Percentiles rank a stretch among this genome's conserved stretches.
These are phyloP conservation scores for Naso thynnoides DNA, from an alignment of 2,797 vertebrate genomes.

Conservation along the genomic window DNA sequence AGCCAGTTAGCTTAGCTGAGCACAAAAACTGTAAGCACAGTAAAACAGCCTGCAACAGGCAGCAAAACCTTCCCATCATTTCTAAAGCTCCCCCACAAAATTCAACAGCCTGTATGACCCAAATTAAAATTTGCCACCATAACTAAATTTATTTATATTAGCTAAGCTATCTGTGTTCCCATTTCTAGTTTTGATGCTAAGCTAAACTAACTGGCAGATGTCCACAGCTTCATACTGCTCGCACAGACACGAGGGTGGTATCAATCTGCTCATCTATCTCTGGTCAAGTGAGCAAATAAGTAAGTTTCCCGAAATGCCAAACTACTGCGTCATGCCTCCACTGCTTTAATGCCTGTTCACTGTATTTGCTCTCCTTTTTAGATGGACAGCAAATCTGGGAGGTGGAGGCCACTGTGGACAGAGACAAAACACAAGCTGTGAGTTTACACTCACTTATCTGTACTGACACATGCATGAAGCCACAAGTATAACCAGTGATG, in stretches of 20 bases:
- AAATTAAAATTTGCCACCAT: not conserved
- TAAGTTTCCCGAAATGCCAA: not conserved
- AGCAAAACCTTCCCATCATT: not conserved
- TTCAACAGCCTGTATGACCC: not conserved
- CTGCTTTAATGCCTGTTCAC: not conserved
- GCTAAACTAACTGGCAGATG: not conserved
- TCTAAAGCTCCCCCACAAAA: not conserved
- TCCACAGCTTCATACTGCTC: not conserved
- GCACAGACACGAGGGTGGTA: not conserved
- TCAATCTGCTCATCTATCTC: not conserved
- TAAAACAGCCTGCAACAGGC: not conserved
- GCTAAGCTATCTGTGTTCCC: not conserved
- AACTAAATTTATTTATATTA: not conserved
- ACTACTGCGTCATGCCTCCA: not conserved
- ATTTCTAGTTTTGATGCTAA: not conserved
- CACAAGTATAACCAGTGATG: not conserved
- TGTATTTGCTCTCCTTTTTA: slow-evolving; percentile 65
- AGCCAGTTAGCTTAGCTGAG: slow-evolving; percentile 2
- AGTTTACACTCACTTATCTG: slow-evolving; percentile 71
- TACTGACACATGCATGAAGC: not conserved
- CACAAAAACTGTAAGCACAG: not conserved
- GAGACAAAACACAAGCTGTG: slow-evolving; percentile 95
- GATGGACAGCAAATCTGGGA: slow-evolving; percentile 97
- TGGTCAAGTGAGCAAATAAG: not conserved
- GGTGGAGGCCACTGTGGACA: slow-evolving; percentile 93